Percentiles rank a stretch among this genome's conserved stretches.
phyloP scores from a whole-genome alignment of 2,113 vertebrate genomes.

The Myxocyprinus asiaticus region DNA sequence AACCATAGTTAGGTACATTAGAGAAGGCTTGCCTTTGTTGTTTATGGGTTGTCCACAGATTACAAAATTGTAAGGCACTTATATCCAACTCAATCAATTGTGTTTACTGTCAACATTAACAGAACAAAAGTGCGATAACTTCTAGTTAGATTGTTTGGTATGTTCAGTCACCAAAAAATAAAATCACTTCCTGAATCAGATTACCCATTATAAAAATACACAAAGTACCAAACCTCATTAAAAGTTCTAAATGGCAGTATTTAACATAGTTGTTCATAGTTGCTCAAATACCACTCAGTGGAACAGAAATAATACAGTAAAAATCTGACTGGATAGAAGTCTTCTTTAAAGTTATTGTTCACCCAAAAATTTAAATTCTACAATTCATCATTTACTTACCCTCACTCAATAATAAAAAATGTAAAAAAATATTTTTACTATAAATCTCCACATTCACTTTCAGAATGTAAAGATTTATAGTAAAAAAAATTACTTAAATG shows the following conservation, averaged over 20 bases:
- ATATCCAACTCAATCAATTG: neutral
- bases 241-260: too few relatives aligned
- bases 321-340: too few relatives aligned
- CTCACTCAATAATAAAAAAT: too few relatives aligned
- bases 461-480: too few relatives aligned
- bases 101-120: constrained; percentile 18
- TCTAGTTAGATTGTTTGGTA: neutral
- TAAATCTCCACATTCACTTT: too few relatives aligned
- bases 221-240: too few relatives aligned
- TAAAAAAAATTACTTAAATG: too few relatives aligned
- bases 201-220: neutral
- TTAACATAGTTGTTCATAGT: neutral
- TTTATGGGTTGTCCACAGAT: neutral
- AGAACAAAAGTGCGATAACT: constrained; percentile 20
- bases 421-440: too few relatives aligned
- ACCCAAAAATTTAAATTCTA: too few relatives aligned
- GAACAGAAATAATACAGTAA: neutral
- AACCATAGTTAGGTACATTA: neutral
- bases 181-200: constrained; percentile 18
- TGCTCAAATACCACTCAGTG: neutral
- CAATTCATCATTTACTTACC: too few relatives aligned
- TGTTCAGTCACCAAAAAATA: too few relatives aligned
- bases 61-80: neutral
- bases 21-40: neutral
- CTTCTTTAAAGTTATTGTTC: too few relatives aligned